These are phyloP conservation scores for Laodelphax striatellus DNA, from an alignment of 1,140 invertebrate species.

Conservation along the genomic window DNA sequence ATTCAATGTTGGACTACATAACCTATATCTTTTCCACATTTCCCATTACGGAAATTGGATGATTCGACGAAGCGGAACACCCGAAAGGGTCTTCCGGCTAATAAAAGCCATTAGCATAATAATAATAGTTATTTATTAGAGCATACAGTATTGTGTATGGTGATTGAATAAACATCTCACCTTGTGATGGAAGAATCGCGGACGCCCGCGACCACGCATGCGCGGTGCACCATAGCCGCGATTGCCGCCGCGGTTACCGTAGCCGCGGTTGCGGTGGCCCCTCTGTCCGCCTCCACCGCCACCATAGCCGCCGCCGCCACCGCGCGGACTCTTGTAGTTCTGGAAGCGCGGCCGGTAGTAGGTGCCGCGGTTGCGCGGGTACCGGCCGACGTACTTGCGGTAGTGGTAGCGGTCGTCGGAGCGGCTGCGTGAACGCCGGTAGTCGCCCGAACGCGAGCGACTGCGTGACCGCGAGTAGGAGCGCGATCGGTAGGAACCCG, in stretches of 20 bases:
- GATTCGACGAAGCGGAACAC: too few relatives aligned
- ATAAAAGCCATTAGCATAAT: too few relatives aligned
- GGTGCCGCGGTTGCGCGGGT: constrained; percentile 52
- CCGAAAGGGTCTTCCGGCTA: too few relatives aligned
- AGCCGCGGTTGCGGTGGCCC: constrained; percentile 18
- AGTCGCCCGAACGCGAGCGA: constrained; percentile 32
- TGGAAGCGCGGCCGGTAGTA: constrained; percentile 65
- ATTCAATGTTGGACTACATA: too few relatives aligned
- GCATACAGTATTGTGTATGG: too few relatives aligned
- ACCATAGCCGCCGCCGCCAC: constrained; percentile 28
- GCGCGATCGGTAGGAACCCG: constrained; percentile 28
- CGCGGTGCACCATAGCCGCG: constrained; percentile 29
- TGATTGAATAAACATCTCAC: too few relatives aligned
- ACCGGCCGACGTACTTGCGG: constrained; percentile 35
- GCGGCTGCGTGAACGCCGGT: constrained; percentile 39
- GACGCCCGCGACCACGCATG: constrained; percentile 34
- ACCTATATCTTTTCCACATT: too few relatives aligned
- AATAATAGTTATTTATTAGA: too few relatives aligned
- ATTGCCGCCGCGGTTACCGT: constrained; percentile 19
- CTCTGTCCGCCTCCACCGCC: constrained; percentile 18
- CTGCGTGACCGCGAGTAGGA: constrained; percentile 49
- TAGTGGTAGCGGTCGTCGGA: constrained; percentile 45
- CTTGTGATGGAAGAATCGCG: constrained; percentile 30
- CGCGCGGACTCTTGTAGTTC: constrained; percentile 34
- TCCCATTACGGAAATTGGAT: too few relatives aligned